Evolutionary conservation across 1,140 invertebrate species (phyloP).

Genomic region (Mercenaria mercenaria): DNA sequence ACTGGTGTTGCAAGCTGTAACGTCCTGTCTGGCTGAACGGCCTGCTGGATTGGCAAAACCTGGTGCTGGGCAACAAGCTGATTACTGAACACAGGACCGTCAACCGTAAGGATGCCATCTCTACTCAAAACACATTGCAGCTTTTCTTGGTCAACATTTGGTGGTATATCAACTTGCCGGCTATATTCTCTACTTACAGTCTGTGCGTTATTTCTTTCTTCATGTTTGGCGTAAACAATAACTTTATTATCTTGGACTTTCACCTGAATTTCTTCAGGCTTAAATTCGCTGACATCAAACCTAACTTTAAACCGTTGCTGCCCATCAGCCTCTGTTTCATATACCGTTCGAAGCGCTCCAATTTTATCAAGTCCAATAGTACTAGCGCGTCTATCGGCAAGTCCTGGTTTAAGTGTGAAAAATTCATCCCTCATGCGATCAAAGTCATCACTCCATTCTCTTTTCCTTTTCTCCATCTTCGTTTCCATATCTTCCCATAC

Average conservation of each 20-base stretch:
- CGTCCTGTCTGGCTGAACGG: conserved; percentile 56
- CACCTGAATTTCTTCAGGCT: conserved; percentile 84
- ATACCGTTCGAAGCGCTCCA: conserved; percentile 74
- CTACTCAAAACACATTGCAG: conserved; percentile 83
- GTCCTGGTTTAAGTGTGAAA: conserved; percentile 83
- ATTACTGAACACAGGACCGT: conserved; percentile 75
- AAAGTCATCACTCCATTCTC: conserved; percentile 85
- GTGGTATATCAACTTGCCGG: conserved; percentile 84
- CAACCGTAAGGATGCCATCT: conserved; percentile 84
- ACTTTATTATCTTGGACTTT: conserved; percentile 83
- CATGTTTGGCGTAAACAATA: conserved; percentile 81
- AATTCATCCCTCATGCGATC: conserved; percentile 84
- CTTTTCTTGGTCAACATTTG: conserved; percentile 81
- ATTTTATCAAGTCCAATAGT: conserved; percentile 72
- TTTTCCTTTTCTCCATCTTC: conserved; percentile 81
- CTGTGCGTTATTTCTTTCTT: conserved; percentile 78
- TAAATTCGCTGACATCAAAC: conserved; percentile 85
- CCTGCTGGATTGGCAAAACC: conserved; percentile 72
- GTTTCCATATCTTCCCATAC: conserved; percentile 83
- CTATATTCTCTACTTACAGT: conserved; percentile 84
- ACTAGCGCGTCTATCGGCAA: conserved; percentile 68
- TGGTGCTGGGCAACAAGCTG: conserved; percentile 71
- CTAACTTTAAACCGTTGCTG: conserved; percentile 81
- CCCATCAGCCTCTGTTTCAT: conserved; percentile 80
- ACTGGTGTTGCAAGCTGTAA: conserved; percentile 79